Percentiles rank a stretch among this genome's conserved stretches.
These are phyloP conservation scores for Cyclopterus lumpus DNA, from an alignment of 2,797 vertebrate genomes.

Conservation along the genomic window DNA sequence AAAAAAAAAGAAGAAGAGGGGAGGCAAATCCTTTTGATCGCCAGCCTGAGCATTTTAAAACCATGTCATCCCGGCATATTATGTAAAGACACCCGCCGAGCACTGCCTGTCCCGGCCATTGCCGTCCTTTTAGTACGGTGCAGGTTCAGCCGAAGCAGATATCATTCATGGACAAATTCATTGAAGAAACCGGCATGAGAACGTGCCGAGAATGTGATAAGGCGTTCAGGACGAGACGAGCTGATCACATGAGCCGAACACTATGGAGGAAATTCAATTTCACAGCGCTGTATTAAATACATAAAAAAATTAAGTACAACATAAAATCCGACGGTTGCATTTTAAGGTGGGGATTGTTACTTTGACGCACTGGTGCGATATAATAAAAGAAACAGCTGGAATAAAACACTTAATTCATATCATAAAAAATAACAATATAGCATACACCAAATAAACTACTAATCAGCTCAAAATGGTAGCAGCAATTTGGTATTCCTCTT, in stretches of 20 bases:
- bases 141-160: constrained; percentile 59
- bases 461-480: constrained; percentile 31
- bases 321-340: constrained; percentile 7
- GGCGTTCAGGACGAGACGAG: constrained; percentile 51
- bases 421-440: not conserved
- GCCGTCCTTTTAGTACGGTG: constrained; percentile 57
- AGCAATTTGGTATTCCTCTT: constrained; percentile 35
- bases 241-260: constrained; percentile 52
- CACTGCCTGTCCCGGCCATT: constrained; percentile 51
- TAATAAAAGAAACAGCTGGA: not conserved
- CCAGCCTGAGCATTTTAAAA: constrained; percentile 54
- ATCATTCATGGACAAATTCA: constrained; percentile 81
- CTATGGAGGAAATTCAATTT: constrained; percentile 38
- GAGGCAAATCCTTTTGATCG: constrained; percentile 58
- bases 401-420: constrained; percentile 6
- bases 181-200: constrained; percentile 85
- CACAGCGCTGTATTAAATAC: constrained; percentile 9
- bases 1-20: constrained; percentile 21
- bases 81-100: constrained; percentile 64
- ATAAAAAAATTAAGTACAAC: not conserved
- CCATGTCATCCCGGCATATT: constrained; percentile 64
- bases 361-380: constrained; percentile 42
- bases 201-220: constrained; percentile 86
- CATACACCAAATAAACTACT: constrained; percentile 1
- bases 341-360: constrained; percentile 30